These are phyloP conservation scores for Spisula subtruncata DNA, from an alignment of 2,888 invertebrate species.

Conservation along the genomic window DNA sequence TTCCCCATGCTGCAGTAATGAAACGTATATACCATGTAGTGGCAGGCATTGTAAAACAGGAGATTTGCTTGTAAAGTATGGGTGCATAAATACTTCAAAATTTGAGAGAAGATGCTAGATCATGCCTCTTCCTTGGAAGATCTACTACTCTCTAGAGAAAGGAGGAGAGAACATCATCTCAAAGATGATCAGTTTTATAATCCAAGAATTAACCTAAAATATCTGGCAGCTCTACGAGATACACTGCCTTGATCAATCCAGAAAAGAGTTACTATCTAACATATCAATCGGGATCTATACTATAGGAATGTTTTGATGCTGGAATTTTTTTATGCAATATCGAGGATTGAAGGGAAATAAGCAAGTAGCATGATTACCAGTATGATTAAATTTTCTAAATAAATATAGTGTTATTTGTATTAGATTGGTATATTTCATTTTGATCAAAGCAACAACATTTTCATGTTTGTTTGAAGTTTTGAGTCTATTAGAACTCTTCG, in stretches of 20 bases:
- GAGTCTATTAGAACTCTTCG: neutral
- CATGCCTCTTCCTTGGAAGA: neutral
- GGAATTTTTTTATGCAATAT: neutral
- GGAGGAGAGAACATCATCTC: constrained; percentile 11
- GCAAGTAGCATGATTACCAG: neutral
- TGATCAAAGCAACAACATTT: neutral
- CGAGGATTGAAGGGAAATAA: neutral
- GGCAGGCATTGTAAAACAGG: neutral
- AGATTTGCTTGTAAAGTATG: neutral
- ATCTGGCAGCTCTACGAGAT: constrained; percentile 7
- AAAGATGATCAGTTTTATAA: neutral
- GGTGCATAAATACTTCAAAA: constrained; percentile 14
- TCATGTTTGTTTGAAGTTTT: neutral
- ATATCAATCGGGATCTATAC: neutral
- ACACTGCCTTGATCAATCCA: neutral
- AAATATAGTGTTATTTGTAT: neutral
- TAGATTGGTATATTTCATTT: neutral
- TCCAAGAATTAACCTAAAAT: neutral
- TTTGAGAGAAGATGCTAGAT: neutral
- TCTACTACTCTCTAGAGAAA: neutral
- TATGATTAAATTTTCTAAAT: neutral
- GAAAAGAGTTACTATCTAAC: constrained; percentile 1
- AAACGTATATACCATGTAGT: neutral
- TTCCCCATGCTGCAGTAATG: neutral
- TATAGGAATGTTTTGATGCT: neutral